Evolutionary conservation across 2,888 invertebrate genomes (phyloP).

Genomic region (Tupiocoris notatus): DNA sequence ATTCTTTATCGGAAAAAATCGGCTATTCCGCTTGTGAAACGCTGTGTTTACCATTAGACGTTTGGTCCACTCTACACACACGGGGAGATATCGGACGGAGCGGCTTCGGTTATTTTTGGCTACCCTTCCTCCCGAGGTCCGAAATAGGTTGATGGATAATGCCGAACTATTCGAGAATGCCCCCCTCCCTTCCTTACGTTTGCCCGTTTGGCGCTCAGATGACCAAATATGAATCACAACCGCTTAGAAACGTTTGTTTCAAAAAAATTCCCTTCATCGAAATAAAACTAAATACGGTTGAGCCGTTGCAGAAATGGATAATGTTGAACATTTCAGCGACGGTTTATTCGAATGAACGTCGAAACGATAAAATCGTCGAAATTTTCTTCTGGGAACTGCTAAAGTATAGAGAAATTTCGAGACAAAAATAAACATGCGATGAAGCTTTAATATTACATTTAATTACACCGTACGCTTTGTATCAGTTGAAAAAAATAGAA

Average conservation of each 20-base stretch:
- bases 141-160: constrained; percentile 38
- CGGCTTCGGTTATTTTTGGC: constrained; percentile 20
- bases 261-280: not conserved
- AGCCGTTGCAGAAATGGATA: no score
- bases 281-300: not conserved
- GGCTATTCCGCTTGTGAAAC: not conserved
- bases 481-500: no score
- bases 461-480: no score
- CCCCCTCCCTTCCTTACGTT: not conserved
- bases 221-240: constrained; percentile 31
- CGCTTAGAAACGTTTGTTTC: not conserved
- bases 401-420: no score
- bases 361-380: no score
- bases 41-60: constrained; percentile 23
- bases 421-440: no score
- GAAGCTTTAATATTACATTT: no score
- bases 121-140: constrained; percentile 11
- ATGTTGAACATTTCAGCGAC: no score
- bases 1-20: not conserved
- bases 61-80: constrained; percentile 3
- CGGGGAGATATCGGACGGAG: not conserved
- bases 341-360: no score
- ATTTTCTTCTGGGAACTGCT: no score
- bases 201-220: not conserved
- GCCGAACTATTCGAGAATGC: constrained; percentile 28